Conservation (phyloP, 2,113 vertebrate species). For the Cettia cetti region DNA sequence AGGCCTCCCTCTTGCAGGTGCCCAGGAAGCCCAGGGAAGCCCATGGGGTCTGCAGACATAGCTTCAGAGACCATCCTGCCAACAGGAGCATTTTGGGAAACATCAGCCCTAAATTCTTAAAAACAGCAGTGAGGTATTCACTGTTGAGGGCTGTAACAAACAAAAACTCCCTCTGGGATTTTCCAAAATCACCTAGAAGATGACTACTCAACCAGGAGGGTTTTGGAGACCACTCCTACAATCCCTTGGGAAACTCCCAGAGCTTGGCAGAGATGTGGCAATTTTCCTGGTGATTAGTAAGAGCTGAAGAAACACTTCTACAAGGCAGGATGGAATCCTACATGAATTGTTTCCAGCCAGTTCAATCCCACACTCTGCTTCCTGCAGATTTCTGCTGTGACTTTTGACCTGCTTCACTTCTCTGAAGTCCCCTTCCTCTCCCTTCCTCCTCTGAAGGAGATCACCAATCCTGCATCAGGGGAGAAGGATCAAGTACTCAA, state of each 20-base stretch:
- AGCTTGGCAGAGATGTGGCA: not conserved
- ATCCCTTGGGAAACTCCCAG: not conserved
- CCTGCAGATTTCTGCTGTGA: not conserved
- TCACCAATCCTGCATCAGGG: not conserved
- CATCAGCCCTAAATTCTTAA: not conserved
- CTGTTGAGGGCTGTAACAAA: not conserved
- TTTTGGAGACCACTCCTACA: not conserved
- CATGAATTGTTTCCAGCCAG: not conserved
- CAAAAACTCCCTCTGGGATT: not conserved
- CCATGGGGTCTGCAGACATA: fast-evolving
- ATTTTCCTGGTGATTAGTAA: not conserved
- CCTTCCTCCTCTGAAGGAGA: not conserved
- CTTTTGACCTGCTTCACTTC: not conserved
- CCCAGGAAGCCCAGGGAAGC: not conserved
- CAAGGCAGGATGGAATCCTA: not conserved
- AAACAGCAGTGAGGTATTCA: not conserved
- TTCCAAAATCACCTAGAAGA: not conserved
- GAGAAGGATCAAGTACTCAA: not conserved
- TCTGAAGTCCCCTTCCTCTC: not conserved
- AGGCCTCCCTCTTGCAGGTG: not conserved
- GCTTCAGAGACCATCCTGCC: not conserved
- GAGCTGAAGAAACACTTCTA: not conserved
- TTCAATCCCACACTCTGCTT: not conserved
- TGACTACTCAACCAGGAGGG: not conserved
- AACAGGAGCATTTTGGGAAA: not conserved